These are phyloP conservation scores for Oeneis ivallda DNA, from an alignment of 2,888 invertebrate species.

Conservation along the genomic window DNA sequence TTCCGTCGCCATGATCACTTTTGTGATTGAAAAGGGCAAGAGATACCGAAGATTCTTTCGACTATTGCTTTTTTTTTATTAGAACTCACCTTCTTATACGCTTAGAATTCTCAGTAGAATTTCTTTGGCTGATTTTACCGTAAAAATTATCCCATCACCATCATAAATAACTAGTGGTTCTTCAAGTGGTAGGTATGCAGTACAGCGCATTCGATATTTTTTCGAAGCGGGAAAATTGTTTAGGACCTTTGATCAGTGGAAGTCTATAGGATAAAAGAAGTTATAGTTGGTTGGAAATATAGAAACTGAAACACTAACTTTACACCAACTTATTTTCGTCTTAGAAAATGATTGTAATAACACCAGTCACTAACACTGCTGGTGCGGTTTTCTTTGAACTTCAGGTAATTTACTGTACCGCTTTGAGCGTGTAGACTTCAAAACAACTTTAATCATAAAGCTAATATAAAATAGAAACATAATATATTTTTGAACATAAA, in stretches of 20 bases:
- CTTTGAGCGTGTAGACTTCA: constrained; percentile 3
- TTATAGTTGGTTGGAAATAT: neutral
- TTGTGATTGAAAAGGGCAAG: constrained; percentile 25
- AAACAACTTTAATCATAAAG: neutral
- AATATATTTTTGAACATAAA: constrained; percentile 5
- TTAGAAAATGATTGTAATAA: neutral
- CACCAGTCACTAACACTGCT: neutral
- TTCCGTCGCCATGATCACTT: constrained; percentile 24
- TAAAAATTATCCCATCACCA: too few species aligned
- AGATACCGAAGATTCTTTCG: neutral
- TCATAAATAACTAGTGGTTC: too few species aligned
- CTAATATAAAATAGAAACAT: neutral
- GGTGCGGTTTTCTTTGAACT: constrained; percentile 11
- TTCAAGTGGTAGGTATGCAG: too few species aligned
- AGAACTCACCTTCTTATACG: neutral
- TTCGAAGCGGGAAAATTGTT: too few species aligned
- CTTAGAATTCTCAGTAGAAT: too few species aligned
- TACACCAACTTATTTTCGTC: neutral
- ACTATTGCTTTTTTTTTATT: neutral
- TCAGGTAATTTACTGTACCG: constrained; percentile 9
- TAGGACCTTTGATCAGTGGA: too few species aligned
- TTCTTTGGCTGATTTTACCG: too few species aligned
- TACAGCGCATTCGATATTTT: too few species aligned
- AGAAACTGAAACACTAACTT: too few species aligned
- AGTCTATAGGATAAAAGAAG: neutral